phyloP scores from a whole-genome alignment of 2,888 invertebrate genomes.

The Osedax frankpressi region DNA sequence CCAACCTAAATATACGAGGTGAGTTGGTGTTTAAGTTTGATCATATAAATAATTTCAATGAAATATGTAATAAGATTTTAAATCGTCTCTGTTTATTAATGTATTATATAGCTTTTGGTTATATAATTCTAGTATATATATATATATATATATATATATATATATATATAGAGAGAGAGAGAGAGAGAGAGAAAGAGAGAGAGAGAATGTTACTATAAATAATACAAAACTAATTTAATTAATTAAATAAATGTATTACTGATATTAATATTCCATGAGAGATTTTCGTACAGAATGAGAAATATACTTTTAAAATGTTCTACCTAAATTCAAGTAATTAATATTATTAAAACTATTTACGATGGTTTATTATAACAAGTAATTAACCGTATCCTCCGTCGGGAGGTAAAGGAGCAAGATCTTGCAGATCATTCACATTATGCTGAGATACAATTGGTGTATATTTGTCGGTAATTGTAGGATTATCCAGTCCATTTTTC shows the following conservation, averaged over 20 bases:
- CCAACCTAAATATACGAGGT: background rate
- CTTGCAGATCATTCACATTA: background rate
- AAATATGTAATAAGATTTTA: background rate
- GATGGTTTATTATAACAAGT: background rate
- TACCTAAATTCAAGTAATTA: background rate
- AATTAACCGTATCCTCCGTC: background rate
- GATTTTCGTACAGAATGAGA: background rate
- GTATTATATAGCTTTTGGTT: background rate
- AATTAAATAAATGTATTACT: background rate
- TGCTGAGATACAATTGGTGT: background rate
- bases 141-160: background rate
- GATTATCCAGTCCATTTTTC: too few relatives aligned
- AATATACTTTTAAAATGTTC: background rate
- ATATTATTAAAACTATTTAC: background rate
- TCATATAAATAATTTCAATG: background rate
- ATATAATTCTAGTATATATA: too few relatives aligned
- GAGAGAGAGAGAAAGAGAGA: background rate
- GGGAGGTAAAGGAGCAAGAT: background rate
- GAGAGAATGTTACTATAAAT: background rate
- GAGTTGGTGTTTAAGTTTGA: background rate
- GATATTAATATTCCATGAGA: background rate
- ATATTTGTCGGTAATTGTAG: too few relatives aligned
- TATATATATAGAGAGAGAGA: background rate
- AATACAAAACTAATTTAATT: background rate
- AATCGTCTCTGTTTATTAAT: background rate